phyloP scores from a whole-genome alignment of 2,797 vertebrate genomes.

The Sebastes variabilis region DNA sequence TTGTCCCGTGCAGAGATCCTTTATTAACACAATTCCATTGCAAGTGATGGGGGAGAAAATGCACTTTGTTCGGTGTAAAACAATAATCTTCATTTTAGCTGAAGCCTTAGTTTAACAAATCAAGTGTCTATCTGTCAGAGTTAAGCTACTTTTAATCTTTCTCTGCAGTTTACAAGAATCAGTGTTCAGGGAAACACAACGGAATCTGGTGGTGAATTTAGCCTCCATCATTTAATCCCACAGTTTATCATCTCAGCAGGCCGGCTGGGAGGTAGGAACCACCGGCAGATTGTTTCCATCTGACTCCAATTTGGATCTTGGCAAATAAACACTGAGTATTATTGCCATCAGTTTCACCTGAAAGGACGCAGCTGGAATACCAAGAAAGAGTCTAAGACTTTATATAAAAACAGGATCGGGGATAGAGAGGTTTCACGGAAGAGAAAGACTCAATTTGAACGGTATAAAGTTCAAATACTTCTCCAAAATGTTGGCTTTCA shows the following conservation, averaged over 20 bases:
- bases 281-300: constrained; percentile 12
- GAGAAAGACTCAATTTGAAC: too few species aligned
- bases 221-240: not conserved
- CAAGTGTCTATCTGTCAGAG: not conserved
- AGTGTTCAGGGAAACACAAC: not conserved
- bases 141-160: too few species aligned
- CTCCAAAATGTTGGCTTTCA: not conserved
- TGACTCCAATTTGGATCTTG: constrained; percentile 17
- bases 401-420: too few species aligned
- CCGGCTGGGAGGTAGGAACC: not conserved
- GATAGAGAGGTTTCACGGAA: too few species aligned
- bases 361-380: not conserved
- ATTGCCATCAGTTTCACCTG: not conserved
- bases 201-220: not conserved
- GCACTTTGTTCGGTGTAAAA: not conserved
- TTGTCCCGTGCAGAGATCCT: not conserved
- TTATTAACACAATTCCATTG: not conserved
- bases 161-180: too few species aligned
- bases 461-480: not conserved
- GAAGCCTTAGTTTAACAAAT: not conserved
- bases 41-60: not conserved
- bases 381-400: not conserved
- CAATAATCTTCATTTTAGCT: not conserved
- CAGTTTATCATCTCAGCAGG: not conserved
- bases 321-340: constrained; percentile 12